phyloP scores from a whole-genome alignment of 1,140 invertebrate genomes.

The honey bee (Apis mellifera) region Amel_HAv3.1 CM009931.2:27296501-27297000 shows the following conservation, averaged over 20 bases:
- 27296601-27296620: conserved; percentile 65
- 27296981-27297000: no score
- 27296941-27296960: conserved; percentile 4
- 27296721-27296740: conserved; percentile 78
- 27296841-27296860: conserved; percentile 52
- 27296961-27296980: background rate
- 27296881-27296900: conserved; percentile 54
- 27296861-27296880: conserved; percentile 63
- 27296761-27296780: conserved; percentile 63
- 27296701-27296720: conserved; percentile 67
- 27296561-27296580: conserved; percentile 69
- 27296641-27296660: conserved; percentile 25
- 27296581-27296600: conserved; percentile 74
- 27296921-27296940: conserved; percentile 13
- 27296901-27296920: conserved; percentile 61
- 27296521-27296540: conserved; percentile 66
- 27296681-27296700: conserved; percentile 64
- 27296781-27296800: conserved; percentile 61
- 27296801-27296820: conserved; percentile 59
- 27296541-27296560: conserved; percentile 64
- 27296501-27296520: conserved; percentile 67
- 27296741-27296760: conserved; percentile 72
- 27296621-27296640: conserved; percentile 53
- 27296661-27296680: conserved; percentile 46
- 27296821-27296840: conserved; percentile 9